A percentile compares a stretch with the other conserved stretches of the same genome.
Evolutionary conservation across 2,888 invertebrate species (phyloP).

Genomic region (Lithodes maja): DNA sequence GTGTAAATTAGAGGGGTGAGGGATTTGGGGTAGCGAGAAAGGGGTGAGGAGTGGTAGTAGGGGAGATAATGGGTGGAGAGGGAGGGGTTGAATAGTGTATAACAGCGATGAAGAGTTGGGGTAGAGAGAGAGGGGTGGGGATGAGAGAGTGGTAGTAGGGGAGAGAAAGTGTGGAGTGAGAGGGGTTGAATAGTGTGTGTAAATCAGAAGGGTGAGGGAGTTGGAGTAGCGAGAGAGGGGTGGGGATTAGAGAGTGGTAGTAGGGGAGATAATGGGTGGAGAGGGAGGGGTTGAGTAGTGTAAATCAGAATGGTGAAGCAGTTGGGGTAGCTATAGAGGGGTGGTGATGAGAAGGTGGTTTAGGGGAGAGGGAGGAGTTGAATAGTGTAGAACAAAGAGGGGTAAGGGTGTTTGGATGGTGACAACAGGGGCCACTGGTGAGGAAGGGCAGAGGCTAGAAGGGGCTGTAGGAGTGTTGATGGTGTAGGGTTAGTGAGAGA

Average conservation of each 20-base stretch:
- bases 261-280: not conserved
- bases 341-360: not conserved
- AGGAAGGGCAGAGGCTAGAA: not conserved
- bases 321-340: not conserved
- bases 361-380: not conserved
- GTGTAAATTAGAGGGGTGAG: not conserved
- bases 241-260: not conserved
- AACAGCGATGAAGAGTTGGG: too few species aligned
- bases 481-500: too few species aligned
- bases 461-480: not conserved
- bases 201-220: not conserved
- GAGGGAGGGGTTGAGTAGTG: not conserved
- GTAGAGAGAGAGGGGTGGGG: not conserved
- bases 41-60: not conserved
- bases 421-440: not conserved
- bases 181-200: not conserved
- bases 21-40: not conserved
- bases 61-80: not conserved
- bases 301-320: too few species aligned
- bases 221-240: not conserved
- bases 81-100: not conserved
- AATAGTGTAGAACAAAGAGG: not conserved
- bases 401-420: not conserved
- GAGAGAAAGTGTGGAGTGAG: not conserved
- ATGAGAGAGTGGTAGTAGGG: not conserved